These are phyloP conservation scores for Zootoca vivipara DNA, from an alignment of 2,113 vertebrate genomes.

Conservation along the genomic window DNA sequence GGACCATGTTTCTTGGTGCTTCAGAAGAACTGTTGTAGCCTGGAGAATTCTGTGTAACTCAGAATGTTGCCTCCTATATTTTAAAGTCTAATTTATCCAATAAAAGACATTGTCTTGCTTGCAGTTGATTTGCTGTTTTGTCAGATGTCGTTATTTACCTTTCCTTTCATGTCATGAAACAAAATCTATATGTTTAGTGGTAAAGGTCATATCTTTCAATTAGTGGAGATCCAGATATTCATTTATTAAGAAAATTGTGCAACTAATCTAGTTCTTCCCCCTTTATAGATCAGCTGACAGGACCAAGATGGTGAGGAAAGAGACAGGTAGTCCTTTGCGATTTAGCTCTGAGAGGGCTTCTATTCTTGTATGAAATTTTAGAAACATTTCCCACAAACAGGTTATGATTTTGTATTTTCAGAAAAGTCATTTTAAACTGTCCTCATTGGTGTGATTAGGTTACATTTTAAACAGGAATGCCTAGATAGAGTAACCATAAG, in stretches of 20 bases:
- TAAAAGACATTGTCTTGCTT: neutral
- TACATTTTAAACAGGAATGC: neutral
- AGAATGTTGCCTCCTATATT: neutral
- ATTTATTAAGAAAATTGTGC: neutral
- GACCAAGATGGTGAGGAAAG: neutral
- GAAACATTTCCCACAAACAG: neutral
- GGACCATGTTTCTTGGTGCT: neutral
- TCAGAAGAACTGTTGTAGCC: neutral
- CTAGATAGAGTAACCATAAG: neutral
- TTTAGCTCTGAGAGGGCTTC: neutral
- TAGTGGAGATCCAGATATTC: neutral
- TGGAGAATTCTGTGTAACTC: neutral
- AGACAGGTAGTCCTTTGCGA: neutral
- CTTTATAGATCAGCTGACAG: neutral
- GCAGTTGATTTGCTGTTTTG: neutral
- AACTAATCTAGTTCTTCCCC: neutral
- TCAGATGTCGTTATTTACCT: neutral
- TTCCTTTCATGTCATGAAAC: conserved; percentile 9
- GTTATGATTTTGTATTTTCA: neutral
- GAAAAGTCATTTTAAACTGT: neutral
- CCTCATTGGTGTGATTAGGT: neutral
- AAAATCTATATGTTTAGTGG: neutral
- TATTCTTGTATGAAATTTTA: neutral
- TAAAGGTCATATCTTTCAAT: conserved; percentile 21
- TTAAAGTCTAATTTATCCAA: neutral